phyloP scores from a whole-genome alignment of 2,113 vertebrate genomes.

The Hipposideros armiger region DNA sequence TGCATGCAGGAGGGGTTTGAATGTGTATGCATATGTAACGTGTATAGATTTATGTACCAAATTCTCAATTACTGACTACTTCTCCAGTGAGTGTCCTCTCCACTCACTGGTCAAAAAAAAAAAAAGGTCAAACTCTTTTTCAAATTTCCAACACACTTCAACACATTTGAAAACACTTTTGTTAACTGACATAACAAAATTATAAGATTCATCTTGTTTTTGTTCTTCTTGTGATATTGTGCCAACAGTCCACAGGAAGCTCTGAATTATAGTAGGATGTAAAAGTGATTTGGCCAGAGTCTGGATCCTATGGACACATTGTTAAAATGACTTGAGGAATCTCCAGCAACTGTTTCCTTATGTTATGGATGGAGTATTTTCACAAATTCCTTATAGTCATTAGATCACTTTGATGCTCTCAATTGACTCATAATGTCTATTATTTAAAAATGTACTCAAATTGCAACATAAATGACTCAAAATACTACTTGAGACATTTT shows the following conservation, averaged over 20 bases:
- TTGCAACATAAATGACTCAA: neutral
- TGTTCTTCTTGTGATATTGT: neutral
- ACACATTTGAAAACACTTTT: neutral
- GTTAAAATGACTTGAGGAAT: neutral
- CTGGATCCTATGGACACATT: neutral
- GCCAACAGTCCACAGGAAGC: neutral
- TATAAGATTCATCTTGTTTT: neutral
- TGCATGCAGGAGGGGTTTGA: fast-evolving
- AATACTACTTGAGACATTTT: neutral
- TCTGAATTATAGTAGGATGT: neutral
- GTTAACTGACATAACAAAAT: neutral
- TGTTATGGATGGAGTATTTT: neutral
- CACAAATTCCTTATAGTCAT: neutral
- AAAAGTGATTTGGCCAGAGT: neutral
- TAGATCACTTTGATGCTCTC: neutral
- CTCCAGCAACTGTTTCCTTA: neutral
- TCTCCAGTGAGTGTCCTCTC: neutral
- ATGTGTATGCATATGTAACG: neutral
- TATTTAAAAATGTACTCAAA: neutral
- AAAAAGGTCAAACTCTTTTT: neutral
- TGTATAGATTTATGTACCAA: neutral
- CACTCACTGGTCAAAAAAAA: neutral
- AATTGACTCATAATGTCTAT: neutral
- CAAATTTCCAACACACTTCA: neutral
- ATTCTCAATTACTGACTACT: neutral